Evolutionary conservation across 2,888 invertebrate species (phyloP).

Genomic region (Sipunculus nudus): DNA sequence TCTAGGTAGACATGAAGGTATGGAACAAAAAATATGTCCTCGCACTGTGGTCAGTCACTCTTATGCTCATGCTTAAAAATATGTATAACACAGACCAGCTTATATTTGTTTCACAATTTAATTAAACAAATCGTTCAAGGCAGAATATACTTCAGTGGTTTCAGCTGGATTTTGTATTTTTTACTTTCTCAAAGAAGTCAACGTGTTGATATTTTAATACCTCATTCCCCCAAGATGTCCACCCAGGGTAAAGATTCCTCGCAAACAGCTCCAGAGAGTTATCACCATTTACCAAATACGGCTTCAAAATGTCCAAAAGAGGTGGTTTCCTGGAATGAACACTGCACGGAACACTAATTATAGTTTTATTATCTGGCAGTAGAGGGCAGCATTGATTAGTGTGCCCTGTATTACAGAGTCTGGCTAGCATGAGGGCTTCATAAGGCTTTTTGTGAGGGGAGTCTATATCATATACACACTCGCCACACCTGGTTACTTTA

Average conservation of each 20-base stretch:
- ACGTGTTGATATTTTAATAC: too few relatives aligned
- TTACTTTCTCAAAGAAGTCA: too few relatives aligned
- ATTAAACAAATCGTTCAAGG: too few relatives aligned
- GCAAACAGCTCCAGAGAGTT: slow-evolving; percentile 90
- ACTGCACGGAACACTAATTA: slow-evolving; percentile 88
- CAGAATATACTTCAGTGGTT: too few relatives aligned
- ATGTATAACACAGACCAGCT: too few relatives aligned
- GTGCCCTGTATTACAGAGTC: neutral
- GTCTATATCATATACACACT: slow-evolving; percentile 76
- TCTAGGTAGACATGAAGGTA: too few relatives aligned
- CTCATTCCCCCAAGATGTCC: slow-evolving; percentile 88
- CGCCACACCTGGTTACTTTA: slow-evolving; percentile 79
- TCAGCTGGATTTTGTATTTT: too few relatives aligned
- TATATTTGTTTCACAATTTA: too few relatives aligned
- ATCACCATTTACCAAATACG: slow-evolving; percentile 71
- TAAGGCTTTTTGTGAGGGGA: slow-evolving; percentile 83
- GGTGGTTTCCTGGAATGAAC: slow-evolving; percentile 97
- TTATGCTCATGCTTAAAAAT: too few relatives aligned
- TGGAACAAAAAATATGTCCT: too few relatives aligned
- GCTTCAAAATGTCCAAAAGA: slow-evolving; percentile 75
- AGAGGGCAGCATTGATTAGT: slow-evolving; percentile 30
- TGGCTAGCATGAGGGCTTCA: slow-evolving; percentile 80
- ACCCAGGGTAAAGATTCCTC: slow-evolving; percentile 84
- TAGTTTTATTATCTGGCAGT: slow-evolving; percentile 70
- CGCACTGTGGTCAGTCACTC: too few relatives aligned